A percentile compares a stretch with the other conserved stretches of the same genome.
Evolutionary conservation across 2,888 invertebrate genomes (phyloP).

Genomic region (Serripes groenlandicus): DNA sequence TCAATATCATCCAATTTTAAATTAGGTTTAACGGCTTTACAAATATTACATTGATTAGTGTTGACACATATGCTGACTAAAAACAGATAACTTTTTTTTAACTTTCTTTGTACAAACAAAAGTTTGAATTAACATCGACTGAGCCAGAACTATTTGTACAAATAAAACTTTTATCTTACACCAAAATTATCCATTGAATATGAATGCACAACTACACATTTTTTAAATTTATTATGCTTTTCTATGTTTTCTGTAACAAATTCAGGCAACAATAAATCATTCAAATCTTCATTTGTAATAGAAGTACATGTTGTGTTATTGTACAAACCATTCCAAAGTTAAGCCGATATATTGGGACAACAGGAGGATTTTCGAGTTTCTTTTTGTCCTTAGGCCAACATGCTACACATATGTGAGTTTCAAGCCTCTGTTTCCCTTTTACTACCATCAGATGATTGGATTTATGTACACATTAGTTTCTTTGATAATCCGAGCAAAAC

Average conservation of each 20-base stretch:
- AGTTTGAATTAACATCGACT: not conserved
- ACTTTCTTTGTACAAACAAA: not conserved
- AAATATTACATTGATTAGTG: not conserved
- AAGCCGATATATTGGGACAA: not conserved
- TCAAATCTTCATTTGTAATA: not conserved
- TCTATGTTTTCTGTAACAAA: not conserved
- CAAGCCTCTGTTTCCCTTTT: not conserved
- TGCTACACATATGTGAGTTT: not conserved
- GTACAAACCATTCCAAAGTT: not conserved
- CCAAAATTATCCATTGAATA: too few species aligned
- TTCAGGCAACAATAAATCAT: not conserved
- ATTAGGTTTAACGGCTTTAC: not conserved
- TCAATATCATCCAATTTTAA: not conserved
- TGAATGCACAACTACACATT: too few species aligned
- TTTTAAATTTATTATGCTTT: not conserved
- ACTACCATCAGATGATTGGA: slow-evolving; percentile 7
- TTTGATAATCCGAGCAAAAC: slow-evolving; percentile 8
- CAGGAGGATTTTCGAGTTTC: not conserved
- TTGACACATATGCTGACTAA: not conserved
- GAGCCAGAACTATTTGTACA: not conserved
- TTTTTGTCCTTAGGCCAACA: slow-evolving; percentile 2
- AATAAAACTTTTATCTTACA: not conserved
- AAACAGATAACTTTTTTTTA: not conserved
- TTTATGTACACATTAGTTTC: not conserved
- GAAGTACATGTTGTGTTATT: not conserved